Evolutionary conservation across 2,797 vertebrate species (phyloP), one percentile per base, ranked within the genome.

Genomic region (Gymnopithys bicolor): DNA sequence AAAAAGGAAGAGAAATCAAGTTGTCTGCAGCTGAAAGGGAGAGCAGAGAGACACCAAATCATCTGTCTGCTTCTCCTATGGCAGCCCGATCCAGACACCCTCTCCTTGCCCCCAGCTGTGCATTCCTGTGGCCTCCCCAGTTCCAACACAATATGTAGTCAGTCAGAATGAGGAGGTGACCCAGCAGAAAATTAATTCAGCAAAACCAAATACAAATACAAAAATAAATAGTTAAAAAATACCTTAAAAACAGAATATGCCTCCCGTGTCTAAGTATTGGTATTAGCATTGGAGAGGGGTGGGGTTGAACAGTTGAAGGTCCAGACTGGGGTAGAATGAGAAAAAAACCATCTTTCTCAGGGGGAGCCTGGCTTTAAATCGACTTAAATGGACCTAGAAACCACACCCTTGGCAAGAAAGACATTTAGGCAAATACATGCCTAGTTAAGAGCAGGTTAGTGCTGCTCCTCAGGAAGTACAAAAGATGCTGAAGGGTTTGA

Each of bases 21-120:
- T 28, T 74, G 60, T 63, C 58, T 81, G 56, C 52, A 53, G 66
- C 68, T 68, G 69, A 87, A 68, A 91, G 75, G 71, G 64, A 88
- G 82, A 79, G 78, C 5, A 1, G 71, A 92, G 52, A 39, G 81
- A 74, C 14, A 55, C 48, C 73, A 76, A 81, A 88, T 88, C 85
- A 55, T 77, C 58, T 52, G 24, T 15, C 82, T 87, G 52, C 33
- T 51, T 60, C 85, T 83, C 53, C 75, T 69, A 32, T 4, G 2
- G 67, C 81, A 89, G 85, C 87, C 76, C 16, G 27, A 71, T 66
- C 95, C 78, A 89, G 93, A 53, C 71, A 89, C 52, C 68, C 73
- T 94, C 66, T 90, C 83, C 69, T 95, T 90, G 90, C 94, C 79
- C 94, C 87, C 56, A 92, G 94, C 91, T 71, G 94, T 41, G 66